These are phyloP conservation scores for Akabosia matsudoensis DNA, from an alignment of 1,140 invertebrate species.

Conservation along the genomic window DNA sequence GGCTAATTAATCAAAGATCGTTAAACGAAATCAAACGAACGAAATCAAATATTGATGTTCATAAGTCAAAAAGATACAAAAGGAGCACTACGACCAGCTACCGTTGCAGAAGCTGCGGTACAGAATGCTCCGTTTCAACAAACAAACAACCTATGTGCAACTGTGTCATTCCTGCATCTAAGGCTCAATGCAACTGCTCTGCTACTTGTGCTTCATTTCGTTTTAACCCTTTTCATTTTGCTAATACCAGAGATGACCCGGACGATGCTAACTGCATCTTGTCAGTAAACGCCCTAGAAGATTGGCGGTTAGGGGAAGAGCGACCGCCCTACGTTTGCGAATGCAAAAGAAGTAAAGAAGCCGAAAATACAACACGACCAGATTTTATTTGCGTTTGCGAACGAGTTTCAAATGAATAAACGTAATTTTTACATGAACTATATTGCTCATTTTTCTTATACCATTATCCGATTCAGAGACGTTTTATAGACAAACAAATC, in stretches of 20 bases:
- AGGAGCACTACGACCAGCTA: neutral
- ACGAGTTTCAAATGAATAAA: neutral
- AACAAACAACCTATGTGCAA: neutral
- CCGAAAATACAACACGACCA: neutral
- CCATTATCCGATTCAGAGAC: too few relatives aligned
- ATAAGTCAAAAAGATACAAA: neutral
- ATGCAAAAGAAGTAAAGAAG: constrained; percentile 1
- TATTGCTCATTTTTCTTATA: neutral
- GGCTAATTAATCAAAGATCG: neutral
- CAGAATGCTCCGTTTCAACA: neutral
- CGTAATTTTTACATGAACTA: neutral
- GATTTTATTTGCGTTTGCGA: constrained; percentile 17
- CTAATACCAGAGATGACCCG: neutral
- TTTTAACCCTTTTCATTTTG: neutral
- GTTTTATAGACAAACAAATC: neutral
- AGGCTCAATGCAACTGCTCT: neutral
- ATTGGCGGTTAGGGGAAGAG: constrained; percentile 7
- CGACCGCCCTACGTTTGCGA: neutral
- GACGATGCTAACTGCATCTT: neutral
- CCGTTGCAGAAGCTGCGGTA: neutral
- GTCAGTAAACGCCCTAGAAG: neutral
- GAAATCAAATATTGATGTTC: neutral
- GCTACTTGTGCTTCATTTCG: neutral
- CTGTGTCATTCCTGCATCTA: neutral
- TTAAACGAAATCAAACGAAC: neutral